A percentile compares a stretch with the other conserved stretches of the same genome.
phyloP scores from a whole-genome alignment of 2,113 vertebrate species.

The Sceloporus tristichus region DNA sequence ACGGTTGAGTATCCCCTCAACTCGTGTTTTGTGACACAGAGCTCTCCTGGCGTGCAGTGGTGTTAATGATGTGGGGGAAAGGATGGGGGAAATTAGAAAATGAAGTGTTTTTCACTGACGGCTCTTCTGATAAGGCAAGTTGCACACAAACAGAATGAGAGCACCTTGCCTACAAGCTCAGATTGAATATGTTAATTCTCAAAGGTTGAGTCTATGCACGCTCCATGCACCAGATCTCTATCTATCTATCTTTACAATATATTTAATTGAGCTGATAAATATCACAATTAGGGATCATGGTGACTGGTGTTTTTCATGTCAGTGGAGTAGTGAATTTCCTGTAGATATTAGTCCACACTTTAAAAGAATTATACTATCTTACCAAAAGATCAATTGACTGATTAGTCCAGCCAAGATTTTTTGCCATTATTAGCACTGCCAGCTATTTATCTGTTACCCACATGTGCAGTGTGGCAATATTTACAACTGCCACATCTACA shows the following conservation, averaged over 20 bases:
- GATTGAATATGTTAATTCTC: neutral
- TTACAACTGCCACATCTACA: no score
- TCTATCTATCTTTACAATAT: neutral
- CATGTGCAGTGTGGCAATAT: no score
- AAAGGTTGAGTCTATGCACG: neutral
- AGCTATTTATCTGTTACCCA: no score
- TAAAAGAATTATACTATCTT: no score
- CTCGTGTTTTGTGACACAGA: neutral
- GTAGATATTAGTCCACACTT: no score
- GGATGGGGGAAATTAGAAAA: conserved; percentile 9
- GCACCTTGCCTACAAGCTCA: neutral
- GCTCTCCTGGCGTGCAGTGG: conserved; percentile 23
- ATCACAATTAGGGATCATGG: neutral
- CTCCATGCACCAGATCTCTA: neutral
- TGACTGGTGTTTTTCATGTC: neutral
- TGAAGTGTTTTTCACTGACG: conserved; percentile 11
- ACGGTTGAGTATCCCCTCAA: conserved; percentile 58
- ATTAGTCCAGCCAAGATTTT: no score
- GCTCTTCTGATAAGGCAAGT: rapidly evolving
- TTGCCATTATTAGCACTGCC: no score
- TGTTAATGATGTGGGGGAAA: conserved; percentile 33
- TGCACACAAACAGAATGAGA: neutral
- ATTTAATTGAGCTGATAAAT: neutral
- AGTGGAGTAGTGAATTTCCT: no score
- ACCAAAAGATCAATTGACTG: no score